A percentile compares a stretch with the other conserved stretches of the same genome.
phyloP scores from a whole-genome alignment of 1,140 invertebrate genomes.

The Heliconius eleuchia region DNA sequence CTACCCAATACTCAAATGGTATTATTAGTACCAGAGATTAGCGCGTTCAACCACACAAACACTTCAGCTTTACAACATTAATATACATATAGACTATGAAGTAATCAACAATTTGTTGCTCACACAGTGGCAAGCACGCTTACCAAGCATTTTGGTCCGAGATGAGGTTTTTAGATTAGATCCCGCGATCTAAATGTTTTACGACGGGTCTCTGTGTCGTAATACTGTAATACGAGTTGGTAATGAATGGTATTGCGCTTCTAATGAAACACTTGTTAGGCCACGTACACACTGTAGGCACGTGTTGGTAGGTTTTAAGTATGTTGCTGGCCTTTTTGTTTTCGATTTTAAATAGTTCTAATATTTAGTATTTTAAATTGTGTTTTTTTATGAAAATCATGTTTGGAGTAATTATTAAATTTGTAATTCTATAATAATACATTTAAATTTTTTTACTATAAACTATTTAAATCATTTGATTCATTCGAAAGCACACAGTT shows the following conservation, averaged over 20 bases:
- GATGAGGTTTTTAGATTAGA: conserved; percentile 46
- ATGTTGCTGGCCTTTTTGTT: not conserved
- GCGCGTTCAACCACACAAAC: no score
- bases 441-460: no score
- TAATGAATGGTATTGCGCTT: conserved; percentile 37
- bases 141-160: conserved; percentile 41
- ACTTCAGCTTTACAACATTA: not conserved
- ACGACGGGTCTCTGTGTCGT: conserved; percentile 42
- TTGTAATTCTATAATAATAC: no score
- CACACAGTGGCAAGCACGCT: conserved; percentile 27
- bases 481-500: no score
- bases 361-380: no score
- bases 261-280: not conserved
- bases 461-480: no score
- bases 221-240: conserved; percentile 40
- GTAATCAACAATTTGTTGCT: not conserved
- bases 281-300: not conserved
- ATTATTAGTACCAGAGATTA: not conserved
- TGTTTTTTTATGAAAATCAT: no score
- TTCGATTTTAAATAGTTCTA: no score
- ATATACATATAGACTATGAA: not conserved
- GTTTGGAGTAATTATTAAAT: no score
- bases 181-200: conserved; percentile 43
- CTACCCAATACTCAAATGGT: no score
- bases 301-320: not conserved